Base-by-base conservation (phyloP, 2,888 invertebrate species). In the Folsomia candida region DNA sequence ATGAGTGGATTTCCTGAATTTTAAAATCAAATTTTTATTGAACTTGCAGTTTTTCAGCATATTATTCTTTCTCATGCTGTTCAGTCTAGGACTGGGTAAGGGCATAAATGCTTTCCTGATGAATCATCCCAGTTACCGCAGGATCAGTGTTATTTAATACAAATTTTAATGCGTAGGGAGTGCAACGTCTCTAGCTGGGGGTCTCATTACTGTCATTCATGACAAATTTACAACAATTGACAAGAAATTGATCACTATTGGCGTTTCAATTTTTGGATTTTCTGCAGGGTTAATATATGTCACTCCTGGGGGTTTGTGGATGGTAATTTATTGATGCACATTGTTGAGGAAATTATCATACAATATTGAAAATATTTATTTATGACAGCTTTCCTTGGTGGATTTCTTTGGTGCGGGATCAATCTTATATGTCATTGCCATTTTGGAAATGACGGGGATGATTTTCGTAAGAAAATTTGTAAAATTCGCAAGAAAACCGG, bases 41-140 rank as follows among this genome's bases (percentile, higher is more conserved):
- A n/a, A n/a, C n/a, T n/a, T n/a, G n/a, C n/a, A n/a, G n/a, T n/a
- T n/a, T n/a, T n/a, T n/a, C n/a, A n/a, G n/a, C n/a, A n/a, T n/a
- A n/a, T n/a, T n/a, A n/a, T n/a, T n/a, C n/a, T n/a, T n/a, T n/a
- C n/a, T n/a, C n/a, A n/a, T n/a, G n/a, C n/a, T n/a, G n/a, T n/a
- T n/a, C 24, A 20, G 37, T n/a, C 60, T 28, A 61, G 70, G 68
- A 67, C 2, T 65, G 67, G 62, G 89, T 90, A 14, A 90, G 90
- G 90, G 90, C 90, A 80, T 88, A 89, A 18, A 91, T 91, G 2
- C 89, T 90, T 0, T 89, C 90, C 0, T 91, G 91, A 82, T 89
- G 90, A 68, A 91, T 91, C 83, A 91, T 91, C 83, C 91, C 91
- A 0, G 83, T 91, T 26, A 89, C 89, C n/a, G 89, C 91, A 25